Evolutionary conservation across 2,888 invertebrate species (phyloP), one percentile per base, ranked within the genome.

Genomic region (Tenthredo notha): DNA sequence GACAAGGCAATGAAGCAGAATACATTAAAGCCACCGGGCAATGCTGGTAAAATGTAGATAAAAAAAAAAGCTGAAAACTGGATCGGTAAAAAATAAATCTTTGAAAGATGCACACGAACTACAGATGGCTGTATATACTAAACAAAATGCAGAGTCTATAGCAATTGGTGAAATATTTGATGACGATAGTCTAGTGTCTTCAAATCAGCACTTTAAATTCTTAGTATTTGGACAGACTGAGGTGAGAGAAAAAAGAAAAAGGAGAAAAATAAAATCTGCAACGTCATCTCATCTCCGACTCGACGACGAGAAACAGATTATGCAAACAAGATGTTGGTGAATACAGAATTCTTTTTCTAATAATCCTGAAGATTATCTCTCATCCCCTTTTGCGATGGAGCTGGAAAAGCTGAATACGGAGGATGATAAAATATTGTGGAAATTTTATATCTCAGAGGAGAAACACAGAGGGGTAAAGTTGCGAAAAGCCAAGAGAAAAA

Each of bases 391-490:
- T 29, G 67, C 33, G 65, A 83, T 40, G 65, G 83, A 83, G 80
- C 37, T n/a, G 15, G 40, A 5, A 61, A 47, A 83, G 47, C 83
- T 83, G 47, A 33, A 83, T 18, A 83, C 80, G n/a, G 37, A 33
- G 80, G 40, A 80, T 80, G 61, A 80, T 80, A 80, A 80, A 80
- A 80, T 80, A 80, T 61, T 58, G 80, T 61, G 43, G 80, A 80
- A 80, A 80, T 65, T 58, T 80, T 61, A 80, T 43, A 61, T 65
- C 80, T 65, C 80, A 72, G 80, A 87, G 85, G 75, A 87, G 77
- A 78, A 85, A 78, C 61, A 85, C 61, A 80, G 43, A 72, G 84
- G 74, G 84, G 74, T 72, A 61, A 84, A 74, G 84, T 74, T 43
- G 74, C 37, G 33, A 61, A 84, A 54, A 84, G 25, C 40, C 47